Evolutionary conservation across 2,888 invertebrate genomes (phyloP).

Genomic region (Autographa pulchrina): DNA sequence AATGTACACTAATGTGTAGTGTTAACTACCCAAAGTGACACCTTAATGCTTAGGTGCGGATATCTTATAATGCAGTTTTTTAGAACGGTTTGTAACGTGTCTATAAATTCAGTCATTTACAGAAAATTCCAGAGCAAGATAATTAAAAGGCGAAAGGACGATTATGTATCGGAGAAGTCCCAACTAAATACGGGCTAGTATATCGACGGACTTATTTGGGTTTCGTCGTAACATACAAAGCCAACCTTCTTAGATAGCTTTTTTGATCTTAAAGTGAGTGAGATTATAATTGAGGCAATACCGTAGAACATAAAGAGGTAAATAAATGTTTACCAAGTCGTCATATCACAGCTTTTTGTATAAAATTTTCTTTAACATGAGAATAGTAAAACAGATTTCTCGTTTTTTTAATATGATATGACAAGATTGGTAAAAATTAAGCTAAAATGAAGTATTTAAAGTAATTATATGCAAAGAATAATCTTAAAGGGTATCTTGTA

Average conservation of each 20-base stretch:
- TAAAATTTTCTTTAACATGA: neutral
- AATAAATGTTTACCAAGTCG: slow-evolving; percentile 23
- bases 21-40: no score
- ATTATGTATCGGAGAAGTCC: no score
- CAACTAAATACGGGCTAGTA: no score
- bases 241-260: no score
- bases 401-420: slow-evolving; percentile 8
- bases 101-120: no score
- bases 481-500: slow-evolving; percentile 13
- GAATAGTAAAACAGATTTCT: neutral
- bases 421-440: slow-evolving; percentile 29
- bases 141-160: no score
- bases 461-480: slow-evolving; percentile 41
- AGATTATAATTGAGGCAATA: slow-evolving; percentile 63
- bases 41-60: neutral
- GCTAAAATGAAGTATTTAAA: slow-evolving; percentile 25
- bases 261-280: slow-evolving; percentile 28
- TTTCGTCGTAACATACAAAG: no score
- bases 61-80: no score
- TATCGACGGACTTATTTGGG: no score
- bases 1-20: neutral
- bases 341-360: slow-evolving; percentile 18
- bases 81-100: no score
- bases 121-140: no score
- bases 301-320: slow-evolving; percentile 35